Percentiles rank a stretch among this genome's conserved stretches.
These are phyloP conservation scores for Accipiter virgatus DNA, from an alignment of 2,113 vertebrate species.

Conservation along the genomic window DNA sequence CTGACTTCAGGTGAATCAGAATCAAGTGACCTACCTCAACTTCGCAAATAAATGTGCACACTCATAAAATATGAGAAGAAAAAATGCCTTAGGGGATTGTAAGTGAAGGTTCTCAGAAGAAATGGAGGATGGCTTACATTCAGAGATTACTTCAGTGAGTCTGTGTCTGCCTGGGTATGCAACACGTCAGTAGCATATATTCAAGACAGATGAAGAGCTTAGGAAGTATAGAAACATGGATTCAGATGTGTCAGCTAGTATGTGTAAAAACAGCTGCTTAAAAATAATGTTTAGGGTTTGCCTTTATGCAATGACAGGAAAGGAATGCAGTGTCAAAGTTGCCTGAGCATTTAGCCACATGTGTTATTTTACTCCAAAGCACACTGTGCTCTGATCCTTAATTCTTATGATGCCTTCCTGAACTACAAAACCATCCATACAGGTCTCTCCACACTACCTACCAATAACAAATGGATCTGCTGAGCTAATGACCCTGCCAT, in stretches of 20 bases:
- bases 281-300: constrained; percentile 54
- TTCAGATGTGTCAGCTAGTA: constrained; percentile 43
- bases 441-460: neutral
- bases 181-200: constrained; percentile 4
- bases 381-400: neutral
- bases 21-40: neutral
- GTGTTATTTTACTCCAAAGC: constrained; percentile 5
- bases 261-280: constrained; percentile 41
- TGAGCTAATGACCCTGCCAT: neutral
- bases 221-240: constrained; percentile 20
- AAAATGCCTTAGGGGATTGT: neutral
- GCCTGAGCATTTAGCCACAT: neutral
- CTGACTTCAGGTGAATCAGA: neutral
- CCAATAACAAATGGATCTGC: neutral
- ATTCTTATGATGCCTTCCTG: neutral
- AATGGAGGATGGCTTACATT: neutral
- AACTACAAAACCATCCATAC: neutral
- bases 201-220: constrained; percentile 55
- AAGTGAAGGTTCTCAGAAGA: neutral
- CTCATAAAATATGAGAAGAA: neutral
- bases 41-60: neutral
- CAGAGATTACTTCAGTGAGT: neutral
- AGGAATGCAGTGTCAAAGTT: constrained; percentile 24
- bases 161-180: neutral
- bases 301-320: neutral